phyloP scores from a whole-genome alignment of 2,888 invertebrate species.

The Yponomeuta sedellus region DNA sequence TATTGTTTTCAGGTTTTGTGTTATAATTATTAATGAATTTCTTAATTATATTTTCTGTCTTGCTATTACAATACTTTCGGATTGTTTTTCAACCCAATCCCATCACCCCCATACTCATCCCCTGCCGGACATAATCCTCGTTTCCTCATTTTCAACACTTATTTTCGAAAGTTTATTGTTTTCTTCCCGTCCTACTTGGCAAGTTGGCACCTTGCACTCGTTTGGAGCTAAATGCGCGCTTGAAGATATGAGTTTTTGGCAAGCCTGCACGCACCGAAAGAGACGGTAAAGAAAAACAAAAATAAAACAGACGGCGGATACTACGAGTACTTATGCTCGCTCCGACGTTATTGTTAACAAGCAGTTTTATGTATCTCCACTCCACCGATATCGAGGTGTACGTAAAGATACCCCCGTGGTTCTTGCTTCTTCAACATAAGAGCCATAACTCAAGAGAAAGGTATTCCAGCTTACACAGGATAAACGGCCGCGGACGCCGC shows the following conservation, averaged over 20 bases:
- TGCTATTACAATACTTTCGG: no score
- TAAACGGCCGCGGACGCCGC: constrained; percentile 34
- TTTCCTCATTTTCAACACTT: not conserved
- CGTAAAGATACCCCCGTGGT: not conserved
- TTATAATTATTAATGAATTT: no score
- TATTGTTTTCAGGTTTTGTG: no score
- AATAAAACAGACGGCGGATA: constrained; percentile 12
- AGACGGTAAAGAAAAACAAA: constrained; percentile 2
- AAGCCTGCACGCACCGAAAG: not conserved
- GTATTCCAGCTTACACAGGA: constrained; percentile 25
- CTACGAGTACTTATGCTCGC: constrained; percentile 15
- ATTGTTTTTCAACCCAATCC: no score
- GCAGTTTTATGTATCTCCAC: constrained; percentile 46
- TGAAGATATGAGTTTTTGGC: not conserved
- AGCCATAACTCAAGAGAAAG: not conserved
- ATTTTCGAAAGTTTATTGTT: not conserved
- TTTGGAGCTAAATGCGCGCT: not conserved
- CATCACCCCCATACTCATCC: no score
- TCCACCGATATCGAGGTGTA: constrained; percentile 35
- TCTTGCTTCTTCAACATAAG: not conserved
- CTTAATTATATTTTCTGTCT: no score
- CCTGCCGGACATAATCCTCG: not conserved
- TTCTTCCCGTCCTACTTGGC: not conserved
- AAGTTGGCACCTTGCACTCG: not conserved
- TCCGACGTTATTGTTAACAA: constrained; percentile 49